Evolutionary conservation across 2,797 vertebrate genomes (phyloP), one percentile per base, ranked within the genome.

Genomic region (Muraenolepis orangiensis): DNA sequence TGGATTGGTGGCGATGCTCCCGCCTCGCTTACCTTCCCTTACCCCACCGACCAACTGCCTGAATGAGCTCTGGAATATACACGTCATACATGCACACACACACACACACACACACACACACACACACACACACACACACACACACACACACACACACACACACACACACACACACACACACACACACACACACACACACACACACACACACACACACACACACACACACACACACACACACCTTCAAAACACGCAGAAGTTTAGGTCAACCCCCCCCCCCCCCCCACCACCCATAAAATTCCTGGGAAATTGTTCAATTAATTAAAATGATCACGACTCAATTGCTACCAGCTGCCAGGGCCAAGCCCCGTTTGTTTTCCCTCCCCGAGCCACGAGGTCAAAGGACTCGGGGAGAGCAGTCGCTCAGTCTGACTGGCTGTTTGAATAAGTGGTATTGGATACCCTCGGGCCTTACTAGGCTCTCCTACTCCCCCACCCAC

Each of bases 391-490:
- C 84, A 76, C 82, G 81, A 91, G 96, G 96, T 96, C 96, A 97
- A 82, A 91, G 87, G 88, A 96, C 95, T 95, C 93, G 93, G 79
- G 73, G 82, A 93, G 92, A 93, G 94, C 92, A 95, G 96, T 94
- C 95, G 42, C 94, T 87, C 71, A 95, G 96, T 98, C 96, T 98
- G 95, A 94, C 86, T 88, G 92, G 83, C 89, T 95, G 95, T 97
- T 96, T 97, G 94, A 97, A 92, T 95, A 96, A 94, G 93, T 95
- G 95, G 88, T 92, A 96, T 94, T 93, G 85, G 95, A 98, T 96
- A 96, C 95, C 91, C 90, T 71, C 76, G 93, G 88, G 87, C 84
- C 91, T 93, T n/a, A 16, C 20, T n/a, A 7, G 31, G 57, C 78
- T 81, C 86, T 80, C 76, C 77, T 84, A 77, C 75, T 80, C 86